A percentile compares a stretch with the other conserved stretches of the same genome.
Evolutionary conservation across 2,113 vertebrate genomes (phyloP).

Genomic region (Balaeniceps rex): DNA sequence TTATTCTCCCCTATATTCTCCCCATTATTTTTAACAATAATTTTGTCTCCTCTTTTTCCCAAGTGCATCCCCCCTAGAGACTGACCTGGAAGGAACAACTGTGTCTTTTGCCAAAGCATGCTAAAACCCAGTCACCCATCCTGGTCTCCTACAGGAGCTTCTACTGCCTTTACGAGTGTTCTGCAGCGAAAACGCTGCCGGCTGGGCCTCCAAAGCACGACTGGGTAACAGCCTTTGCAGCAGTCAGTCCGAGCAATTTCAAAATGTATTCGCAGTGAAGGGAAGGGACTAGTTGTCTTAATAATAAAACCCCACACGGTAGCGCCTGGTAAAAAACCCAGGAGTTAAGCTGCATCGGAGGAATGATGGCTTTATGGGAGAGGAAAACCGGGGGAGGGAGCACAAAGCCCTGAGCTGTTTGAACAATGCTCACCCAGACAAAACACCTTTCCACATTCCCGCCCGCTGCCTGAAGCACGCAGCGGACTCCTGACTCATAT

Average conservation of each 20-base stretch:
- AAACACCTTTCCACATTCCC: neutral
- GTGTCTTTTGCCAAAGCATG: too few relatives aligned
- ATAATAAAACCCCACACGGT: neutral
- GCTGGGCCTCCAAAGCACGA: neutral
- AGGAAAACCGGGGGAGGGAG: neutral
- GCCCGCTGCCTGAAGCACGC: neutral
- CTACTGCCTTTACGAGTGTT: neutral
- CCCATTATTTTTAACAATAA: neutral
- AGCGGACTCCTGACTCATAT: neutral
- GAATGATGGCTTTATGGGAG: neutral
- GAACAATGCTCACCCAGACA: neutral
- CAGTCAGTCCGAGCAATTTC: neutral
- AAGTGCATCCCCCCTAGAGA: too few relatives aligned
- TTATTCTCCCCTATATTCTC: neutral
- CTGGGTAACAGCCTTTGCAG: neutral
- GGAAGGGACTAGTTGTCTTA: neutral
- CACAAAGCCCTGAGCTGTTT: neutral
- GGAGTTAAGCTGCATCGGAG: neutral
- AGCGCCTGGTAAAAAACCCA: neutral
- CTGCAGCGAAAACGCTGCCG: neutral
- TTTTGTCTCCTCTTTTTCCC: neutral
- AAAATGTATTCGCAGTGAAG: accelerated
- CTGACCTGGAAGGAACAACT: neutral
- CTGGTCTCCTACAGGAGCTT: neutral
- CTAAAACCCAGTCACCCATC: neutral